Percentiles rank a stretch among this genome's conserved stretches.
Evolutionary conservation across 1,140 invertebrate species (phyloP).

Genomic region (Drosophila ambigua): DNA sequence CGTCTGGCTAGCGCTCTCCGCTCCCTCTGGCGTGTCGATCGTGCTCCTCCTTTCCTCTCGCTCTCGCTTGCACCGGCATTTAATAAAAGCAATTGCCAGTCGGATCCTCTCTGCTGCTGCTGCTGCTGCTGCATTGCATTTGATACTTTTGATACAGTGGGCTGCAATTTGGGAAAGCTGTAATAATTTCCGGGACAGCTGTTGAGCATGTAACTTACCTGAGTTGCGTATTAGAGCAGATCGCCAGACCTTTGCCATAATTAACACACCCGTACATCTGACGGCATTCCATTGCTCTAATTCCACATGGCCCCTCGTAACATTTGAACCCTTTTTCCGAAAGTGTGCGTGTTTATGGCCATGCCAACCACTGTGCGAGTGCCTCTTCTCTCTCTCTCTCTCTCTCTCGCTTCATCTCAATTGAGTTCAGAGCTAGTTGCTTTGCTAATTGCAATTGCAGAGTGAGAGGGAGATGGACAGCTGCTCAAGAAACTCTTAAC

Average conservation of each 20-base stretch:
- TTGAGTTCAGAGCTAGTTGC: constrained; percentile 55
- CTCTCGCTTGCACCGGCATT: constrained; percentile 34
- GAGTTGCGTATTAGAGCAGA: neutral
- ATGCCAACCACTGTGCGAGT: constrained; percentile 31
- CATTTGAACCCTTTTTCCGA: neutral
- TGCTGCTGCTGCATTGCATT: constrained; percentile 10
- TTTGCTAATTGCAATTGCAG: constrained; percentile 46
- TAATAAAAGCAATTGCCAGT: constrained; percentile 38
- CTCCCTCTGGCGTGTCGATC: constrained; percentile 13
- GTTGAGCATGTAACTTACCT: constrained; percentile 24
- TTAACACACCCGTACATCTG: constrained; percentile 1
- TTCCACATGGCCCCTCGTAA: neutral
- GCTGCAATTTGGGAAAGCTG: constrained; percentile 4
- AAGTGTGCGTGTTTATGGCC: neutral
- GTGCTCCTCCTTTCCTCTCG: constrained; percentile 25
- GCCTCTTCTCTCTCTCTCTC: constrained; percentile 2
- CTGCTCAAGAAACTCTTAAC: constrained; percentile 44
- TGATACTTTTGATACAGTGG: constrained; percentile 11
- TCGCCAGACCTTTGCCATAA: constrained; percentile 14
- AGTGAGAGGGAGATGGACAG: constrained; percentile 7
- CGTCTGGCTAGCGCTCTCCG: constrained; percentile 11
- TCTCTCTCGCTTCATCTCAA: constrained; percentile 25
- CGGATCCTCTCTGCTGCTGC: constrained; percentile 35
- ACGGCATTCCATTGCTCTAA: constrained; percentile 10
- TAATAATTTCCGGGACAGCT: constrained; percentile 7